Conservation (phyloP, 92 coral and sea anemone species). For the Phenganax marumi region DNA sequence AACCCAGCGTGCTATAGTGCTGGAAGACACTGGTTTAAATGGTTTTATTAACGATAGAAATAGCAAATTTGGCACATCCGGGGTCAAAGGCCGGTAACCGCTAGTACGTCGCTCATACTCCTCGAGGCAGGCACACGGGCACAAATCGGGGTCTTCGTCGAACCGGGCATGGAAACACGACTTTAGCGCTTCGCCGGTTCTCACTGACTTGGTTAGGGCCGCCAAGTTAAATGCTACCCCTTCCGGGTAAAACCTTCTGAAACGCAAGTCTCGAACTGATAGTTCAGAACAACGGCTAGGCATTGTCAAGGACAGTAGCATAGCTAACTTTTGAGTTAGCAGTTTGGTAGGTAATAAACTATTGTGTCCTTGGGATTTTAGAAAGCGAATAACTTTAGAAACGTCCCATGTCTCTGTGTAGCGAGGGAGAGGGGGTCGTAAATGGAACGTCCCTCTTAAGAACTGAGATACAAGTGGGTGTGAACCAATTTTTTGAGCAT, state of each 20-base stretch:
- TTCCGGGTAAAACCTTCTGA: conserved; percentile 42
- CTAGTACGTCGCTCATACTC: conserved; percentile 48
- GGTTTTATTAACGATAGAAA: conserved; percentile 22
- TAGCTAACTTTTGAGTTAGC: conserved; percentile 12
- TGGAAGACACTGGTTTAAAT: conserved; percentile 12
- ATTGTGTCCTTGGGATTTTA: conserved; percentile 21
- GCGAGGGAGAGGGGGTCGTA: conserved; percentile 36
- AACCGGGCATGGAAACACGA: conserved; percentile 51
- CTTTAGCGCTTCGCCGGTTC: conserved; percentile 35
- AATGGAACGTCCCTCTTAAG: conserved; percentile 18
- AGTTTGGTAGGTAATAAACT: conserved; percentile 27
- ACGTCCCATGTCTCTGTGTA: conserved; percentile 31
- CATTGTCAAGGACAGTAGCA: conserved; percentile 4
- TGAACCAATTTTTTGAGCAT: conserved; percentile 32
- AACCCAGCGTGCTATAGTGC: conserved; percentile 33
- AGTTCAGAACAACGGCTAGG: conserved; percentile 48
- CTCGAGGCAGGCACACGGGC: conserved; percentile 52
- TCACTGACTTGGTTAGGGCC: conserved; percentile 41
- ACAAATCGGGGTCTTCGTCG: conserved; percentile 39
- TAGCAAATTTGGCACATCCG: conserved; percentile 36
- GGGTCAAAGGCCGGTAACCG: conserved; percentile 13
- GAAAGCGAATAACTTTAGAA: conserved; percentile 11
- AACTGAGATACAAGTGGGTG: conserved; percentile 34
- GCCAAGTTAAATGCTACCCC: conserved; percentile 52
- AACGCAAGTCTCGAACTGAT: conserved; percentile 41